Evolutionary conservation across 2,797 vertebrate genomes (phyloP), one percentile per base, ranked within the genome.

Genomic region (Peromyscus aztecus): DNA sequence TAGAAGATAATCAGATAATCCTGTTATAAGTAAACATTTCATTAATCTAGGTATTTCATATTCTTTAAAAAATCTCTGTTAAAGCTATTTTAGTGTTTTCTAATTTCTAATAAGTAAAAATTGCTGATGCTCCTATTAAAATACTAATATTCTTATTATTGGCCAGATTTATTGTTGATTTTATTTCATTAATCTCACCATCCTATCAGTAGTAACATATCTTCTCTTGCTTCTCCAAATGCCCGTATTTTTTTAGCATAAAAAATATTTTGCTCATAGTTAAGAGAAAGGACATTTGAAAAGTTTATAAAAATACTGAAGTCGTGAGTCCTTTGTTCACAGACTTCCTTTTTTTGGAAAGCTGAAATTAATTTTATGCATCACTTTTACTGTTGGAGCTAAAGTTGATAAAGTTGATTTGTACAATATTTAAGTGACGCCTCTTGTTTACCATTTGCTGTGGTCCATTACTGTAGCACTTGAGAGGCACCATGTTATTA

Each of bases 401-500:
- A 96, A 98, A 94, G 95, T 57, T 98, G 94, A 96, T 98, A 98
- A 98, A 77, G 97, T 92, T 98, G 97, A 98, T 97, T 93, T 97
- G 92, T 94, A 97, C 76, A 95, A 81, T 92, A 95, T 98, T 98
- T 97, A 98, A 98, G 97, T 93, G 73, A 96, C 92, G 75, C 96
- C 95, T 94, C 95, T 98, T 98, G 95, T 98, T 98, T 98, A 97
- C 93, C 78, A 91, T 96, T 98, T 97, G 95, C 94, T 98, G 91
- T 98, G 93, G 93, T 93, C 97, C 96, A 98, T 99, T 98, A 98
- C 96, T 67, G 69, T 55, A 98, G 96, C 96, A 97, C 98, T 98
- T 98, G 98, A 98, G 95, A 98, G 96, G 97, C 98, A 98, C 98
- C 96, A 85, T 98, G 97, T 98, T 97, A 99, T 98, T 98, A 98